Conservation (phyloP, 2,113 vertebrate genomes). For the Paramisgurnus dabryanus region DNA sequence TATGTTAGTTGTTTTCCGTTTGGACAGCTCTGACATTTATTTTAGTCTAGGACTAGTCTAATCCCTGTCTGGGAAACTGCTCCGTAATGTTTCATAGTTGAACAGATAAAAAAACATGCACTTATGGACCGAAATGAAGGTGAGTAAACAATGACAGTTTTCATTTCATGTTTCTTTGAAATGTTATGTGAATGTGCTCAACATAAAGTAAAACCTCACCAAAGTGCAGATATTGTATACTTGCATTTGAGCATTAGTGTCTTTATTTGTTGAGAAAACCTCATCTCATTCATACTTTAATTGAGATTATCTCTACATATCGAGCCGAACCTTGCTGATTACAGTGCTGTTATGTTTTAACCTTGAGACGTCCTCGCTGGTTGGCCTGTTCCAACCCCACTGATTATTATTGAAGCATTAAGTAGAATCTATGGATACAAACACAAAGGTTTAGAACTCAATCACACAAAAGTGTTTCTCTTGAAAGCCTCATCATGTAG, state of each 20-base stretch:
- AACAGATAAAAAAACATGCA: too few relatives aligned
- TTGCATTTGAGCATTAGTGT: neutral
- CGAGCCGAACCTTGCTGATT: constrained; percentile 41
- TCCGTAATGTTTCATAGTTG: too few relatives aligned
- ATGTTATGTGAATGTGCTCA: too few relatives aligned
- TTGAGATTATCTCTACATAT: constrained; percentile 34
- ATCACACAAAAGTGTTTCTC: neutral
- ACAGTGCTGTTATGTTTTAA: constrained; percentile 31
- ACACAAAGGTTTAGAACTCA: neutral
- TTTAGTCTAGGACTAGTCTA: too few relatives aligned
- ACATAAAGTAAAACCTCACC: too few relatives aligned
- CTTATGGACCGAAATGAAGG: too few relatives aligned
- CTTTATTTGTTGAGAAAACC: neutral
- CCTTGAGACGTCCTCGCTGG: constrained; percentile 41
- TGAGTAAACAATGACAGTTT: too few relatives aligned
- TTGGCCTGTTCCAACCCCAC: constrained; percentile 16
- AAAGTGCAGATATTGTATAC: too few relatives aligned
- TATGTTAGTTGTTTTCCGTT: too few relatives aligned
- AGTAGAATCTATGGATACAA: neutral
- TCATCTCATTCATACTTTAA: constrained; percentile 30
- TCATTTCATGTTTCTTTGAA: too few relatives aligned
- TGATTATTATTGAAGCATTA: constrained; percentile 29
- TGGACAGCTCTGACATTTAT: too few relatives aligned
- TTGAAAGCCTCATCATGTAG: neutral
- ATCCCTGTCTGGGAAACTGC: too few relatives aligned